These are phyloP conservation scores for Psylliodes chrysocephalus DNA, from an alignment of 2,888 invertebrate genomes.

Conservation along the genomic window DNA sequence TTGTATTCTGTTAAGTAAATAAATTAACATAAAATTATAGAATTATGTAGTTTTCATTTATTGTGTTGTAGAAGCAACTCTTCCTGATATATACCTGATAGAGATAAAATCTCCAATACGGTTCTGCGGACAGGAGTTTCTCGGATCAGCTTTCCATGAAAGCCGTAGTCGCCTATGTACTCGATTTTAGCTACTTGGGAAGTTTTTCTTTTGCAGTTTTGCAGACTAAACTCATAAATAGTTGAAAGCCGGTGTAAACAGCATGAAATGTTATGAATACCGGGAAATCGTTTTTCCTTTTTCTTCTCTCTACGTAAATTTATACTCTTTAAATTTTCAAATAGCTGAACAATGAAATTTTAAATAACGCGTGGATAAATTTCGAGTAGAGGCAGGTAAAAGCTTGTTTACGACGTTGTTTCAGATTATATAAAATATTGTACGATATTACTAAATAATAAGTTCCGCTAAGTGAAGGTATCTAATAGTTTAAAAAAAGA, in stretches of 20 bases:
- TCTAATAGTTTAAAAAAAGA: no score
- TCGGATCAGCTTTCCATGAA: conserved; percentile 21
- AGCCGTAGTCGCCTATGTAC: conserved; percentile 15
- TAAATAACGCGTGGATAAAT: no score
- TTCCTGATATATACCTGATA: no score
- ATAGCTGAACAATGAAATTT: background rate
- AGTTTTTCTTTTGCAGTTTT: conserved; percentile 19
- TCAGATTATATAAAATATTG: no score
- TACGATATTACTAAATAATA: no score
- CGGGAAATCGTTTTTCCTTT: background rate
- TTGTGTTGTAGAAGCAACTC: no score
- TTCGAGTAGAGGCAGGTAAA: no score
- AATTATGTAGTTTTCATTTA: no score
- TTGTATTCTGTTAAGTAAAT: no score
- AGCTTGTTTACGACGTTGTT: no score
- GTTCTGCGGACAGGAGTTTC: conserved; percentile 12
- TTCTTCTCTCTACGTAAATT: background rate
- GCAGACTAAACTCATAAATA: conserved; percentile 27
- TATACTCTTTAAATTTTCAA: background rate
- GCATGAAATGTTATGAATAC: conserved; percentile 25
- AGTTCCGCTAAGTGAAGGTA: no score
- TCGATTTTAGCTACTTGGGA: conserved; percentile 23
- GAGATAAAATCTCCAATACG: background rate
- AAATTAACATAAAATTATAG: no score
- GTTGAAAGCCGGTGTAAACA: conserved; percentile 14